A percentile compares a stretch with the other conserved stretches of the same genome.
Evolutionary conservation across 2,797 vertebrate genomes (phyloP).

Genomic region (Eulemur coronatus): DNA sequence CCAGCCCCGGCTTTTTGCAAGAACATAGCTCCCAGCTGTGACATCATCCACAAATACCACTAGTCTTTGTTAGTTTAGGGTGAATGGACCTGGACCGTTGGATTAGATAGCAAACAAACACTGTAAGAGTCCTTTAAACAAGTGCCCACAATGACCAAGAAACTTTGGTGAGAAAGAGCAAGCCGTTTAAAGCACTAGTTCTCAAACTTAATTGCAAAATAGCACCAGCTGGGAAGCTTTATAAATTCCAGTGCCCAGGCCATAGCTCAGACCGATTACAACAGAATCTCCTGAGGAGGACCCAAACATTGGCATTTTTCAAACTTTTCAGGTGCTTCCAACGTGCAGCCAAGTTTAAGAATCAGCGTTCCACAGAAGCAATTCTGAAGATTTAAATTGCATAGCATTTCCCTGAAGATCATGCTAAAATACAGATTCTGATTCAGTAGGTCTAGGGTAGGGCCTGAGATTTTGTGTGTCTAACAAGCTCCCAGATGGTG

Average conservation of each 20-base stretch:
- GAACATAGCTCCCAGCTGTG: neutral
- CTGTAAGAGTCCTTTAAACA: neutral
- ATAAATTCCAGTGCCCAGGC: neutral
- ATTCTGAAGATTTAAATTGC: neutral
- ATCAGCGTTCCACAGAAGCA: neutral
- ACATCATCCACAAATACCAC: neutral
- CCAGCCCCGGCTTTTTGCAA: neutral
- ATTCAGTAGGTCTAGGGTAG: neutral
- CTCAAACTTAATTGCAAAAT: neutral
- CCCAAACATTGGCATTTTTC: neutral
- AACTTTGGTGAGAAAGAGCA: neutral
- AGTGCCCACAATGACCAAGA: neutral
- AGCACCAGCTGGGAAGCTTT: neutral
- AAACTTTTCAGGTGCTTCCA: neutral
- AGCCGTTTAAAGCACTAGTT: neutral
- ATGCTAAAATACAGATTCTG: neutral
- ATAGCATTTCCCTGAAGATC: neutral
- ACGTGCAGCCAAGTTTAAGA: neutral
- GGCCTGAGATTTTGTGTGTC: neutral
- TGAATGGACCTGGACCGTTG: neutral
- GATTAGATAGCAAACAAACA: neutral
- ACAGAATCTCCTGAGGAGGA: neutral
- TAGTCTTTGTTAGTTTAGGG: neutral
- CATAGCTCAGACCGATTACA: neutral
- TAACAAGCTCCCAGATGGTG: neutral